Evolutionary conservation across 1,140 invertebrate genomes (phyloP).

Genomic region (Cydia splendana): DNA sequence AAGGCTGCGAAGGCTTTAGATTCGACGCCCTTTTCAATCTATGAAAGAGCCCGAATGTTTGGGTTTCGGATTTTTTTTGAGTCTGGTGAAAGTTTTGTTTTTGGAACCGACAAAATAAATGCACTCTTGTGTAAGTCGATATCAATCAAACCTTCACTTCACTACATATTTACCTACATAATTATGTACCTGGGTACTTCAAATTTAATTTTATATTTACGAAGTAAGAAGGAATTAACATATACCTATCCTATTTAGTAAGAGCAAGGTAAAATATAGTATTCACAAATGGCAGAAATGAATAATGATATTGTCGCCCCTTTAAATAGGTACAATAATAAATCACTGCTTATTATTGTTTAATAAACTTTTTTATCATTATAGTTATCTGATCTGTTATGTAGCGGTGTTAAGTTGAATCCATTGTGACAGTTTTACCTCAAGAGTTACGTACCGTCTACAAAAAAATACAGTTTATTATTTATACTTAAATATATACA

Average conservation of each 20-base stretch:
- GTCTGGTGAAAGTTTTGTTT: slow-evolving; percentile 18
- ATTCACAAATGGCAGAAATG: too few relatives aligned
- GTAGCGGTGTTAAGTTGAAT: slow-evolving; percentile 60
- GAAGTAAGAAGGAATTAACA: too few relatives aligned
- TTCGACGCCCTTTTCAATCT: slow-evolving; percentile 20
- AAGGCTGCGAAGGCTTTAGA: slow-evolving; percentile 39
- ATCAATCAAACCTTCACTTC: not conserved
- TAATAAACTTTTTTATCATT: not conserved
- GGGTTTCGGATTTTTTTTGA: not conserved
- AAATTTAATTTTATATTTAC: too few relatives aligned
- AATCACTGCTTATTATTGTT: not conserved
- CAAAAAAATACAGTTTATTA: slow-evolving; percentile 39
- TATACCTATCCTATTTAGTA: too few relatives aligned
- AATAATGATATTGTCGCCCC: too few relatives aligned
- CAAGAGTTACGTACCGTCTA: slow-evolving; percentile 50
- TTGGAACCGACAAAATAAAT: slow-evolving; percentile 7
- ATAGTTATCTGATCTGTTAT: slow-evolving; percentile 14
- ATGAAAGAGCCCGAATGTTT: slow-evolving; percentile 27
- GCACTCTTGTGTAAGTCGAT: slow-evolving; percentile 8
- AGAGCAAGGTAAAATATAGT: too few relatives aligned
- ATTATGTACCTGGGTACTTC: too few relatives aligned
- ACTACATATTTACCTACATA: too few relatives aligned
- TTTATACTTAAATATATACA: not conserved
- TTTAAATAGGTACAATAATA: not conserved
- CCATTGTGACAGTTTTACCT: slow-evolving; percentile 71